Base-by-base conservation (phyloP, 2,888 invertebrate species). In the Augochlorella aurata region DNA sequence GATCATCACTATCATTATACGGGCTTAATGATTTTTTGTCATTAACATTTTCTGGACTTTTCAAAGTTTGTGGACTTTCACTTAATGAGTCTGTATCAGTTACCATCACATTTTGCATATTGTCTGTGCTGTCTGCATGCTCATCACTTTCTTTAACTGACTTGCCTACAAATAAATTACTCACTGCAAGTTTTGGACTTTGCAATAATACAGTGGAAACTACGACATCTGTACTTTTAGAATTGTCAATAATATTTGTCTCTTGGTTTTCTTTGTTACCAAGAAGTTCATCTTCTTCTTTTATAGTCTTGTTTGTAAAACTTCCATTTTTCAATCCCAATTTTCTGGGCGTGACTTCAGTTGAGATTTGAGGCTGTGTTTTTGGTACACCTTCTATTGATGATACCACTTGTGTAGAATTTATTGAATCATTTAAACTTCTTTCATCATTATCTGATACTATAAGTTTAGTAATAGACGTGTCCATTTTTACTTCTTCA, bases 221-320 rank as follows among this genome's bases (percentile, higher is more conserved):
- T 44, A 45, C 10, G 66, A 58, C 18, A 12, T 79, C 78, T 47
- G 29, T 70, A 10, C 18, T 63, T 50, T 79, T 38, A 45, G n/a
- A 47, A 14, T 68, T 72, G 54, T 8, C 74, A 74, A 70, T 77
- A 24, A 75, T 69, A 50, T 85, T 80, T 10, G 47, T 16, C 10
- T 24, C 65, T 74, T 79, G 63, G 76, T 85, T 87, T 66, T 84
- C 82, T 70, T 87, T 85, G 47, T 86, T 77, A 61, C 61, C 77
- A 5, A 83, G 76, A 78, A 47, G 81, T 75, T 74, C 76, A 21
- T 86, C 76, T 16, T 73, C 52, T 16, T 79, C 74, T 69, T 84
- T 77, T 16, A 69, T 12, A 21, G 69, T 29, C 61, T 24, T 49
- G 54, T 68, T 58, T 24, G 68, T 24, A 65, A 45, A 45, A 44